Percentiles rank a stretch among this genome's conserved stretches.
phyloP scores from a whole-genome alignment of 2,113 vertebrate species.

The Cephalopholis sonnerati region DNA sequence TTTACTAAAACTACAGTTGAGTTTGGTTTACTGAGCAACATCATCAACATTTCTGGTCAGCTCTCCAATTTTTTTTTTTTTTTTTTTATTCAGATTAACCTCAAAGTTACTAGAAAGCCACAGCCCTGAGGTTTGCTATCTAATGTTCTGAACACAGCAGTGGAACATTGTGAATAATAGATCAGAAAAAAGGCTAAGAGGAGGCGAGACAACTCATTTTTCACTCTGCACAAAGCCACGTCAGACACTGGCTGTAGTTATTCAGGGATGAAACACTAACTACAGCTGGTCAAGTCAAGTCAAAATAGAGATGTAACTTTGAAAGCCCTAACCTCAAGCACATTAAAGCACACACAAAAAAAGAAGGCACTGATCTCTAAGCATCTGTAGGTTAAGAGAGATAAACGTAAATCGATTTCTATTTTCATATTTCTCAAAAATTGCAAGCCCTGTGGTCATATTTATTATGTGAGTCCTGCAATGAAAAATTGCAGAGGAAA shows the following conservation, averaged over 20 bases:
- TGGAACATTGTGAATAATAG: constrained; percentile 72
- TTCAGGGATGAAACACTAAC: constrained; percentile 16
- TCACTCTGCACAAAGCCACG: not conserved
- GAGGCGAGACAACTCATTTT: constrained; percentile 7
- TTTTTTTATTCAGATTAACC: not conserved
- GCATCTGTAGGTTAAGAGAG: not conserved
- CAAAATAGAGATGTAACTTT: not conserved
- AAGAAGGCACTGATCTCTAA: not conserved
- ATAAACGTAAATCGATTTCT: not conserved
- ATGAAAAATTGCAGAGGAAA: not conserved
- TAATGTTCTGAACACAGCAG: constrained; percentile 40
- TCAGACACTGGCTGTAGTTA: constrained; percentile 18
- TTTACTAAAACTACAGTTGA: not conserved
- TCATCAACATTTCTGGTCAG: not conserved
- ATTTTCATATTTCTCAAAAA: not conserved
- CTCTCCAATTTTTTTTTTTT: not conserved
- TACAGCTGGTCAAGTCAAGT: not conserved
- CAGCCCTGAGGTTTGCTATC: constrained; percentile 17
- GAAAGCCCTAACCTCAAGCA: not conserved
- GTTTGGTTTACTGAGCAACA: not conserved
- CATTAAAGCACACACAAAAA: not conserved
- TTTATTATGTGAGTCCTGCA: not conserved
- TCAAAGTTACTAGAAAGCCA: constrained; percentile 9
- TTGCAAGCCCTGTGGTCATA: not conserved
- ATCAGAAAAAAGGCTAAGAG: constrained; percentile 54